Conservation (phyloP, 1,140 invertebrate species). For the Pachyrhynchus sulphureomaculatus region DNA sequence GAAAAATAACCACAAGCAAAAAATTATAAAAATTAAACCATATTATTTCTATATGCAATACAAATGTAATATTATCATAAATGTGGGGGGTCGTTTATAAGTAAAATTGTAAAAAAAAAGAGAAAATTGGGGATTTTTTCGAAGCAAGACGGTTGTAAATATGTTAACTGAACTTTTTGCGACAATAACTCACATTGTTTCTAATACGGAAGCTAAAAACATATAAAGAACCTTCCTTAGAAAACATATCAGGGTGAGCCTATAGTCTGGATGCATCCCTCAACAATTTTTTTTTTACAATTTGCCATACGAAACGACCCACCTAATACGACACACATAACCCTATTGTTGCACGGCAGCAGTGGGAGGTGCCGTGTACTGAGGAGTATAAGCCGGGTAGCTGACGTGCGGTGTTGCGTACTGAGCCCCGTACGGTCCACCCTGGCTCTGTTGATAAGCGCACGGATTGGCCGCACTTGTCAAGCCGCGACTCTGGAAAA, state of each 20-base stretch:
- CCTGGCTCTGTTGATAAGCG: slow-evolving; percentile 60
- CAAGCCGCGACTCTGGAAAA: slow-evolving; percentile 61
- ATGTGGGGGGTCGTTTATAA: not conserved
- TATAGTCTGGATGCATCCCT: too few relatives aligned
- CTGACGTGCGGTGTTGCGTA: slow-evolving; percentile 43
- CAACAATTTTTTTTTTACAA: not conserved
- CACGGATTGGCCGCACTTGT: slow-evolving; percentile 57
- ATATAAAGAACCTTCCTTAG: too few relatives aligned
- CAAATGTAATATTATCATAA: not conserved
- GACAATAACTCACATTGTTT: too few relatives aligned
- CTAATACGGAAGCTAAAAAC: too few relatives aligned
- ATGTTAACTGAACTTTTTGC: too few relatives aligned
- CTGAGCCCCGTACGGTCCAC: slow-evolving; percentile 54
- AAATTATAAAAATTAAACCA: slow-evolving; percentile 2
- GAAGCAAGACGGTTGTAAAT: too few relatives aligned
- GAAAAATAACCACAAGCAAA: slow-evolving; percentile 4
- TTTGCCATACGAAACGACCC: not conserved
- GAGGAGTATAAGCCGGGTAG: slow-evolving; percentile 51
- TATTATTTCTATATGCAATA: slow-evolving; percentile 11
- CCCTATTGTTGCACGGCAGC: slow-evolving; percentile 50
- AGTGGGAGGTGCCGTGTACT: slow-evolving; percentile 53
- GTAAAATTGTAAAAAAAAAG: slow-evolving; percentile 3
- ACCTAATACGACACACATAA: not conserved
- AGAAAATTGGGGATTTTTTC: too few relatives aligned
- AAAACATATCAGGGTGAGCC: too few relatives aligned